A percentile compares a stretch with the other conserved stretches of the same genome.
These are phyloP conservation scores for Platalea minor DNA, from an alignment of 2,797 vertebrate genomes.

Conservation along the genomic window DNA sequence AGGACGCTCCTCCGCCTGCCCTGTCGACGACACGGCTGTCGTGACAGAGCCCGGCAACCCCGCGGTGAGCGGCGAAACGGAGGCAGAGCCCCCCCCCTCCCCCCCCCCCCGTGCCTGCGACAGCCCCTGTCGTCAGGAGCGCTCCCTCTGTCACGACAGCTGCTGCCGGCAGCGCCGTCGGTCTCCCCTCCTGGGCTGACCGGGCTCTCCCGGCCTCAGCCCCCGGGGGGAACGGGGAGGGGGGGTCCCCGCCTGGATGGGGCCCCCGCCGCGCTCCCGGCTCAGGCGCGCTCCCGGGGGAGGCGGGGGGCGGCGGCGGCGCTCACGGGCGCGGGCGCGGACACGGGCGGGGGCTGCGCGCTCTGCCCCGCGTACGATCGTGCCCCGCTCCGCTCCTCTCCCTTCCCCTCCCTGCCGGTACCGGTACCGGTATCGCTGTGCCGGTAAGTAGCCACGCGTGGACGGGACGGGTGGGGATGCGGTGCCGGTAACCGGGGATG, in stretches of 20 bases:
- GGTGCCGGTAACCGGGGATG: not conserved
- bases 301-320: not conserved
- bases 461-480: not conserved
- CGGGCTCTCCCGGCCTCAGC: not conserved
- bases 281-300: not conserved
- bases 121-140: not conserved
- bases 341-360: not conserved
- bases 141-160: not conserved
- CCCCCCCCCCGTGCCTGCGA: not conserved
- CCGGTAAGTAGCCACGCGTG: not conserved
- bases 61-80: not conserved
- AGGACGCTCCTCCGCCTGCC: too few relatives aligned
- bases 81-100: not conserved
- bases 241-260: not conserved
- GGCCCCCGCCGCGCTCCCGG: not conserved
- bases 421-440: not conserved
- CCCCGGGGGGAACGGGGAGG: not conserved
- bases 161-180: not conserved
- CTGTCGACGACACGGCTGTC: not conserved
- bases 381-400: not conserved
- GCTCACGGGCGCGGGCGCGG: not conserved
- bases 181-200: not conserved
- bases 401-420: not conserved
- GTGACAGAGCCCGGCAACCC: not conserved
- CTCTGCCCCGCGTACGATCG: not conserved